Percentiles rank a stretch among this genome's conserved stretches.
Conservation (phyloP, 1,140 invertebrate species). For the Aphelenchoides avenae region DNA sequence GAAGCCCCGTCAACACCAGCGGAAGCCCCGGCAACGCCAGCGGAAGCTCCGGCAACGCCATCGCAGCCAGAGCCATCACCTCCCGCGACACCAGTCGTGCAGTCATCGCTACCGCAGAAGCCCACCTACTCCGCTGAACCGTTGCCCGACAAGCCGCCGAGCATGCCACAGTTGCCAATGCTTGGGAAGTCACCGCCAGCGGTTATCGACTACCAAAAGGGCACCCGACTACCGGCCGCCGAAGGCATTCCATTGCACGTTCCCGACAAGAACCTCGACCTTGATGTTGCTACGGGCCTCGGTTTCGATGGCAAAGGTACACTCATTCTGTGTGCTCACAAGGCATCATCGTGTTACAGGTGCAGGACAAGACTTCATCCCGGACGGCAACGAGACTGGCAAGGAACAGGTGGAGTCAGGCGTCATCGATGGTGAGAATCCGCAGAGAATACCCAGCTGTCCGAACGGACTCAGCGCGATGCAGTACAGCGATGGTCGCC, state of each 20-base stretch:
- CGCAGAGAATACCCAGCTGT: conserved; percentile 20
- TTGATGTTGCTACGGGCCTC: too few relatives aligned
- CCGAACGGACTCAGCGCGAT: conserved; percentile 50
- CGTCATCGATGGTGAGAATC: not conserved
- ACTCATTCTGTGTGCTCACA: too few relatives aligned
- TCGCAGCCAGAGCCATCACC: conserved; percentile 9
- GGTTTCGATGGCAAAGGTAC: too few relatives aligned
- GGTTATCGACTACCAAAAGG: conserved; percentile 13
- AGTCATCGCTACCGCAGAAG: not conserved
- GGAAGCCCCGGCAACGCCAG: not conserved
- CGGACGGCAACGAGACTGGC: too few relatives aligned
- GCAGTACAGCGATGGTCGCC: conserved; percentile 42
- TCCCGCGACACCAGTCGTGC: not conserved
- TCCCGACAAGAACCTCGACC: conserved; percentile 4
- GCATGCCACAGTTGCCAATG: conserved; percentile 22
- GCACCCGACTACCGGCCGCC: conserved; percentile 2
- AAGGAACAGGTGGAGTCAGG: not conserved
- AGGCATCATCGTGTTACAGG: too few relatives aligned
- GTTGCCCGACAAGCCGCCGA: conserved; percentile 18
- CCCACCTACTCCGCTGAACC: conserved; percentile 19
- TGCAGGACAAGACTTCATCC: too few relatives aligned
- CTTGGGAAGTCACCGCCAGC: conserved; percentile 29
- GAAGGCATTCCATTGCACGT: conserved; percentile 7
- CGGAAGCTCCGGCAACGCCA: conserved; percentile 2
- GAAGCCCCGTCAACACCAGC: too few relatives aligned